Evolutionary conservation across 2,113 vertebrate species (phyloP), one percentile per base, ranked within the genome.

Genomic region (Origma solitaria): DNA sequence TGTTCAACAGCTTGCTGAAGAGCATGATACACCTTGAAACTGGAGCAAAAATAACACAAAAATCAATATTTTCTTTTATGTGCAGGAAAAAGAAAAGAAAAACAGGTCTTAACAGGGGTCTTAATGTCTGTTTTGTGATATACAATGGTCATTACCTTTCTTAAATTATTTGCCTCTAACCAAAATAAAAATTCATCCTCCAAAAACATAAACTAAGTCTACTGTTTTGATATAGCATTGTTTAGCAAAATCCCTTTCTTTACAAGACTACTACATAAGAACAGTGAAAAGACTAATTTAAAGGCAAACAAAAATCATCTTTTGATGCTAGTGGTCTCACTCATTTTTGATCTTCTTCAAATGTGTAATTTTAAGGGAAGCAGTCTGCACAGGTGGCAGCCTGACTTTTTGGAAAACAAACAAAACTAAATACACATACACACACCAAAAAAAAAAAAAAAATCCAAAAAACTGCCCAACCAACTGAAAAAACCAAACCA

Each of bases 1-100:
- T 98, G 98, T 96, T 99, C 99, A 73, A 99, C 97, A 82, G 98
- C 98, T 98, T 99, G 98, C 82, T 99, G 98, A 90, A 99, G 95
- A 30, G 99, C 99, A 6, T 99, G 99, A 50, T 99, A 97, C 14
- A 98, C 98, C 96, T 98, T 99, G 96, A 99, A 99, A 82, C 99
- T 99, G 95, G 86, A 93, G 54, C 27, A 92, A 64, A 95, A 95
- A 84, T 45, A 84, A 70, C 47, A 65, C n/a, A 86, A 38, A 84
- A 70, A 66, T 31, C 37, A 19, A 9, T 7, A 2, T 15, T 44
- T 91, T 58, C 9, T 83, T 84, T 75, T 56, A 49, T 4, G 13
- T 28, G 15, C 19, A 7, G 45, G 31, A 23, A 54, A 42, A 69
- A 73, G 37, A 72, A 82, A 62, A 22, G 9, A 31, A 20, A 56